Evolutionary conservation across 2,113 vertebrate genomes (phyloP), one percentile per base, ranked within the genome.

Genomic region (Prunella fulvescens): DNA sequence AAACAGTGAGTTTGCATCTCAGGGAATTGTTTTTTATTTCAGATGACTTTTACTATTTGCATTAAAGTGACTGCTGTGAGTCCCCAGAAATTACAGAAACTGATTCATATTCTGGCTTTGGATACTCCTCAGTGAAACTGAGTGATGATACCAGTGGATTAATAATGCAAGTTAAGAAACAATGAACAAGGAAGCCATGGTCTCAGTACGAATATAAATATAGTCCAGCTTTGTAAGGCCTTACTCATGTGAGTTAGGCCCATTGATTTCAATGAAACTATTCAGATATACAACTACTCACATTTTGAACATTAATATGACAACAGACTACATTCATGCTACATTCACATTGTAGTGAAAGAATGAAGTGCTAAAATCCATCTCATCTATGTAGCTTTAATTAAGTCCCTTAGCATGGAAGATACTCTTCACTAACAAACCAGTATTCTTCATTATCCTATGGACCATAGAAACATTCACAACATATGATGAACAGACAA

Each of bases 151-250:
- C 18, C 90, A 81, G 85, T 61, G 93, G 57, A 95, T 93, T 95
- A 97, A 84, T 89, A 81, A 64, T 44, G 54, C 73, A 95, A 95
- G 86, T 93, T 88, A 93, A 94, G 87, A 70, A 94, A 26, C 82
- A 61, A 19, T 76, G 82, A 96, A 87, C 70, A 91, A 96, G 61
- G 31, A 82, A 94, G 60, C n/a, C 14, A 50, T 24, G 24, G 57
- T 96, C 93, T 97, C 77, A 84, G 26, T 74, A 87, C 77, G 87
- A 87, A 89, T 92, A 90, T 92, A 91, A 91, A 94, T 86, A 70
- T 25, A 76, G 66, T 40, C 17, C 23, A 69, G 56, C 9, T 61
- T 58, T 56, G 9, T 65, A 73, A 77, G 56, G 58, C 47, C 42
- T 91, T 73, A 42, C 4, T 39, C 0, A 1, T 81, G 23, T 64